A percentile compares a stretch with the other conserved stretches of the same genome.
Evolutionary conservation across 2,888 invertebrate genomes (phyloP).

Genomic region (Shargacucullia verbasci): DNA sequence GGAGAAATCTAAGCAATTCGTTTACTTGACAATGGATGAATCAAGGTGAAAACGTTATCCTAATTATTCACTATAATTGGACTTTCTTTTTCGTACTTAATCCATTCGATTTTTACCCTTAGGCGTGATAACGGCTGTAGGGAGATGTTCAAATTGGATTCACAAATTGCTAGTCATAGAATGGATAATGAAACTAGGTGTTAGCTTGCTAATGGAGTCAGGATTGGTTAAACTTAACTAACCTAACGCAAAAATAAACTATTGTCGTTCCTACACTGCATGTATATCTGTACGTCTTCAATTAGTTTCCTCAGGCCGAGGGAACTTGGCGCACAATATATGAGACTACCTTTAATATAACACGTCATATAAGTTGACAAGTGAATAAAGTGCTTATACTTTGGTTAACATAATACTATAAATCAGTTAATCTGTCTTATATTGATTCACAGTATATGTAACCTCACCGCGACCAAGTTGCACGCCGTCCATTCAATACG

Average conservation of each 20-base stretch:
- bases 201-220: too few relatives aligned
- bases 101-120: constrained; percentile 3
- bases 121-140: neutral
- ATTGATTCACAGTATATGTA: constrained; percentile 29
- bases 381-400: constrained; percentile 1
- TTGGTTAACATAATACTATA: neutral
- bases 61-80: constrained; percentile 42
- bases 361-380: neutral
- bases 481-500: constrained; percentile 54
- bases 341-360: neutral
- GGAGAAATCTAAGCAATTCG: constrained; percentile 47
- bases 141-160: neutral
- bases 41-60: constrained; percentile 38
- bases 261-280: too few relatives aligned
- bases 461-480: constrained; percentile 50
- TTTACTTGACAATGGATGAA: constrained; percentile 51
- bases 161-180: too few relatives aligned
- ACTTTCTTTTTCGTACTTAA: constrained; percentile 49
- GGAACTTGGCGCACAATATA: too few relatives aligned
- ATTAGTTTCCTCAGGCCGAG: too few relatives aligned
- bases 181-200: too few relatives aligned
- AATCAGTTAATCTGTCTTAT: constrained; percentile 20
- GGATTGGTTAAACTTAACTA: too few relatives aligned
- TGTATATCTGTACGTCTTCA: too few relatives aligned
- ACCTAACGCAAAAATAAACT: neutral